These are phyloP conservation scores for Thunnus albacares DNA, from an alignment of 2,797 vertebrate genomes.

Conservation along the genomic window DNA sequence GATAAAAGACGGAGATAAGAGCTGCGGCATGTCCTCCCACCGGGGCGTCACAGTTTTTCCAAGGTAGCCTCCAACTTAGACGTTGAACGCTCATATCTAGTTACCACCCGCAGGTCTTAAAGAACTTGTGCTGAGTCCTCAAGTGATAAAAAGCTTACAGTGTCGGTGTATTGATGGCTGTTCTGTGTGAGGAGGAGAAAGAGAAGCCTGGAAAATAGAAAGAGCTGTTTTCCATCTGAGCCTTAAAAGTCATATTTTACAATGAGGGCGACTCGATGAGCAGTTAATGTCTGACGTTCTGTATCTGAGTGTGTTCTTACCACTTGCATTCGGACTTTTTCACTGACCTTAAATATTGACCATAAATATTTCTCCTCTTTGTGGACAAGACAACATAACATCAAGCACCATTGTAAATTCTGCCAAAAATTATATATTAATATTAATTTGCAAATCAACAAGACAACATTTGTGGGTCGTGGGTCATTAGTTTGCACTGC, in stretches of 20 bases:
- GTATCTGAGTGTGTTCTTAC: neutral
- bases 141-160: constrained; percentile 55
- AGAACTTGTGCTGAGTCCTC: constrained; percentile 46
- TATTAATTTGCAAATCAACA: neutral
- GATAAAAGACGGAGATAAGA: constrained; percentile 59
- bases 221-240: neutral
- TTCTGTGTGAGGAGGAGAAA: constrained; percentile 11
- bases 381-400: neutral
- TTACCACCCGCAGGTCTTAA: constrained; percentile 35
- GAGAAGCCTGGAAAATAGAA: neutral
- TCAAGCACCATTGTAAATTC: neutral
- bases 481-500: no score
- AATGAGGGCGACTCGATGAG: neutral
- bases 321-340: neutral
- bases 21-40: constrained; percentile 30
- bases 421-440: neutral
- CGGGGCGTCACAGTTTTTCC: constrained; percentile 34
- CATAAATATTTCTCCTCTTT: neutral
- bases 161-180: constrained; percentile 28
- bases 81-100: constrained; percentile 44
- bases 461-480: no score
- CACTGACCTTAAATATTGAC: neutral
- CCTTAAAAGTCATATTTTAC: constrained; percentile 19
- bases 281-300: constrained; percentile 15
- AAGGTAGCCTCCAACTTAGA: constrained; percentile 40